These are phyloP conservation scores for Tethea ocularis DNA, from an alignment of 2,888 invertebrate genomes.

Conservation along the genomic window DNA sequence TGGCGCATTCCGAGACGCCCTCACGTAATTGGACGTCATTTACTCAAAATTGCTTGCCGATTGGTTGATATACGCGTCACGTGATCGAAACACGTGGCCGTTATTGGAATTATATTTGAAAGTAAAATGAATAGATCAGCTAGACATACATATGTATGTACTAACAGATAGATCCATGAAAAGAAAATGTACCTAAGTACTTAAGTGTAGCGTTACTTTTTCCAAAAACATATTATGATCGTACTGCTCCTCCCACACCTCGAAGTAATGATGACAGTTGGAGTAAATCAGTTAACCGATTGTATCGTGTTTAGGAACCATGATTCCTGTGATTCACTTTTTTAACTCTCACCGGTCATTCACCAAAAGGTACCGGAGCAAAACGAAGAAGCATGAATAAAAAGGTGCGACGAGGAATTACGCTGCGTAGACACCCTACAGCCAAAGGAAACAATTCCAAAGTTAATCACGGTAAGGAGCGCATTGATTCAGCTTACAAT, in stretches of 20 bases:
- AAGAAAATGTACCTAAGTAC: not conserved
- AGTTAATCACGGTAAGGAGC: slow-evolving; percentile 55
- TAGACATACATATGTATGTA: not conserved
- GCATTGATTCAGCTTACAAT: slow-evolving; percentile 46
- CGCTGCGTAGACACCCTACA: slow-evolving; percentile 74
- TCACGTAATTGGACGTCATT: slow-evolving; percentile 76
- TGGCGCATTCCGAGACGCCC: slow-evolving; percentile 75
- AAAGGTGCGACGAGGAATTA: slow-evolving; percentile 79
- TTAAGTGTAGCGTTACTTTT: not conserved
- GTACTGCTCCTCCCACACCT: slow-evolving; percentile 4
- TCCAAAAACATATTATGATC: not conserved
- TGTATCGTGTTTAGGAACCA: slow-evolving; percentile 66
- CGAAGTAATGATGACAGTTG: slow-evolving; percentile 30
- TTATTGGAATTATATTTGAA: slow-evolving; percentile 23
- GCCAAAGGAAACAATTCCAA: slow-evolving; percentile 50
- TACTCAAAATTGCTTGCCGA: slow-evolving; percentile 66
- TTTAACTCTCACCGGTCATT: slow-evolving; percentile 77
- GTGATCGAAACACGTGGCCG: slow-evolving; percentile 35
- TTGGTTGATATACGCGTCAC: slow-evolving; percentile 69
- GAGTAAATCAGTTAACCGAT: slow-evolving; percentile 62
- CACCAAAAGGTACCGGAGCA: slow-evolving; percentile 74
- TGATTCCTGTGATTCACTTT: slow-evolving; percentile 80
- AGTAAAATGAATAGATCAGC: not conserved
- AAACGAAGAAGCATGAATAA: slow-evolving; percentile 74
- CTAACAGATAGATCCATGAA: too few species aligned